Conservation (phyloP, 1,140 invertebrate species). For the Augochlora pura region DNA sequence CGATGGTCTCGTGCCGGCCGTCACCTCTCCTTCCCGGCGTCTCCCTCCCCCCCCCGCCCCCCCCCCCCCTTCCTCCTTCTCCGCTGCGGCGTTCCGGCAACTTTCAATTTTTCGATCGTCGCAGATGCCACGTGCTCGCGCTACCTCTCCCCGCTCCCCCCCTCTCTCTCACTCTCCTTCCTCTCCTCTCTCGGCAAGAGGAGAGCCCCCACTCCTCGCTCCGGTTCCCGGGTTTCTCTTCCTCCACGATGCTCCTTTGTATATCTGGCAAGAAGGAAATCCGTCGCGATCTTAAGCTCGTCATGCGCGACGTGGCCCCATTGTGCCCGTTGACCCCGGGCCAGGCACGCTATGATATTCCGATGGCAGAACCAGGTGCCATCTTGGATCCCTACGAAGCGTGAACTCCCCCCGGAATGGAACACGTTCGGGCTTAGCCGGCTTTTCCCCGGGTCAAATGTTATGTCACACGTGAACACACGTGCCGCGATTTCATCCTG, state of each 20-base stretch:
- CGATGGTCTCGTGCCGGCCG: slow-evolving; percentile 40
- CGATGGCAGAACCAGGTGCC: no score
- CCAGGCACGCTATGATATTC: not conserved
- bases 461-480: no score
- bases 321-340: slow-evolving; percentile 9
- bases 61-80: not conserved
- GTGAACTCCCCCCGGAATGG: no score
- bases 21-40: slow-evolving; percentile 1
- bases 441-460: no score
- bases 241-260: slow-evolving; percentile 41
- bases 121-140: slow-evolving; percentile 56
- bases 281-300: slow-evolving; percentile 40
- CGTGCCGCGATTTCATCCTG: no score
- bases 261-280: slow-evolving; percentile 29
- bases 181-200: no score
- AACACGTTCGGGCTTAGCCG: no score
- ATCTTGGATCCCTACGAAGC: no score
- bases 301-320: slow-evolving; percentile 39
- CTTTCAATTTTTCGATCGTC: slow-evolving; percentile 55
- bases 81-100: not conserved
- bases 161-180: no score
- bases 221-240: slow-evolving; percentile 11
- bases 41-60: not conserved
- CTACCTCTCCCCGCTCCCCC: not conserved
- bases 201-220: no score